Percentiles rank a stretch among this genome's conserved stretches.
Evolutionary conservation across 2,888 invertebrate species (phyloP).

Genomic region (Leptogaster cylindrica): DNA sequence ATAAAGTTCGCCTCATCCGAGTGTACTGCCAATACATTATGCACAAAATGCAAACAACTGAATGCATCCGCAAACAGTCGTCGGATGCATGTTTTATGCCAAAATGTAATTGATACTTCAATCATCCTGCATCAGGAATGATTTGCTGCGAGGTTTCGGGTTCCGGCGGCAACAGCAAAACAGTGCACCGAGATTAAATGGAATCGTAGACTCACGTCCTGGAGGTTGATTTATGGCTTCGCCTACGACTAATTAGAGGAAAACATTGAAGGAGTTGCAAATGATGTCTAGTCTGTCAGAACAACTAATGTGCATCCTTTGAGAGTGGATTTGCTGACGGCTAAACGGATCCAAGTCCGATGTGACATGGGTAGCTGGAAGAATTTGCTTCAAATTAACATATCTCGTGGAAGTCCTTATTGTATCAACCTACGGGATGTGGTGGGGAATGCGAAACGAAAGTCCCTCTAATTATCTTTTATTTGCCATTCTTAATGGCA

Average conservation of each 20-base stretch:
- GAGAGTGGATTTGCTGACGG: slow-evolving; percentile 21
- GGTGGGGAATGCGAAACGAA: slow-evolving; percentile 44
- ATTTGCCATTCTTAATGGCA: slow-evolving; percentile 50
- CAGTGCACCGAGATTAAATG: slow-evolving; percentile 48
- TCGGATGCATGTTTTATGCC: slow-evolving; percentile 50
- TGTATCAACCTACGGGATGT: background rate
- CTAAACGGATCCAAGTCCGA: background rate
- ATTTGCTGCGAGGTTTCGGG: slow-evolving; percentile 21
- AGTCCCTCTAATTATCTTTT: slow-evolving; percentile 51
- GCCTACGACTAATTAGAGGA: slow-evolving; percentile 41
- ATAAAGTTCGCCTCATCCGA: slow-evolving; percentile 22
- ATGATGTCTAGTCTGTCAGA: slow-evolving; percentile 20
- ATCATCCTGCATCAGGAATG: slow-evolving; percentile 18
- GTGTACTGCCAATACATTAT: slow-evolving; percentile 45
- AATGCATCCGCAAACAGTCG: slow-evolving; percentile 51
- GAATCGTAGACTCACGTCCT: slow-evolving; percentile 44
- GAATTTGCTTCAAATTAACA: slow-evolving; percentile 28
- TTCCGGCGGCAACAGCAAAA: slow-evolving; percentile 45
- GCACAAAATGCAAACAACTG: slow-evolving; percentile 48
- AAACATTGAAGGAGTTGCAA: slow-evolving; percentile 17
- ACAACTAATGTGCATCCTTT: slow-evolving; percentile 20
- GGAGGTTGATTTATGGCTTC: slow-evolving; percentile 49
- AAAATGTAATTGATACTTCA: slow-evolving; percentile 49
- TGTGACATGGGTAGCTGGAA: slow-evolving; percentile 8
- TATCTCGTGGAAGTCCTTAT: slow-evolving; percentile 9